Evolutionary conservation across 2,888 invertebrate species (phyloP).

Genomic region (Dynastes maya): DNA sequence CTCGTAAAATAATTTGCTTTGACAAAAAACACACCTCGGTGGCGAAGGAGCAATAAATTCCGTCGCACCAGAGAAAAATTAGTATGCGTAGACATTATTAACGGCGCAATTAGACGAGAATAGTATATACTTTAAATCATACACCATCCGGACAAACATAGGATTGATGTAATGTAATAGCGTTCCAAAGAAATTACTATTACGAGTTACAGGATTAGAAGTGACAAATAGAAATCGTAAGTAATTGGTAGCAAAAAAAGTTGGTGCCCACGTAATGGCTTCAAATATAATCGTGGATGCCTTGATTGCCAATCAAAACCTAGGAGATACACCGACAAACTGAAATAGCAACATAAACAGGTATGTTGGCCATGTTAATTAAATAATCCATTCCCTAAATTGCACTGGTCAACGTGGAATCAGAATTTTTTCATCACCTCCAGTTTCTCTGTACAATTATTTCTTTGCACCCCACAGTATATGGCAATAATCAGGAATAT

Average conservation of each 20-base stretch:
- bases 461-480: no score
- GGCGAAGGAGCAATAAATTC: constrained; percentile 19
- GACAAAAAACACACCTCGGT: background rate
- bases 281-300: no score
- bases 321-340: no score
- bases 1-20: constrained; percentile 18
- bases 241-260: background rate
- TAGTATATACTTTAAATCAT: constrained; percentile 1
- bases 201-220: background rate
- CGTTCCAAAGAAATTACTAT: constrained; percentile 10
- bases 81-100: constrained; percentile 13
- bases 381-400: no score
- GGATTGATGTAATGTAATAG: constrained; percentile 26
- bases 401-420: no score
- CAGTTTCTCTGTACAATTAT: no score
- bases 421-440: no score
- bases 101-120: background rate
- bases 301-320: no score
- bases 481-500: no score
- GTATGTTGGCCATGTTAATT: no score
- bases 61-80: constrained; percentile 4
- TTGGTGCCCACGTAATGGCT: background rate
- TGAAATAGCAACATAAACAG: no score
- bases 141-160: background rate
- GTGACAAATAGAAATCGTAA: background rate